Conservation (phyloP, 1,140 invertebrate species). For the Bathynomus jamesi region DNA sequence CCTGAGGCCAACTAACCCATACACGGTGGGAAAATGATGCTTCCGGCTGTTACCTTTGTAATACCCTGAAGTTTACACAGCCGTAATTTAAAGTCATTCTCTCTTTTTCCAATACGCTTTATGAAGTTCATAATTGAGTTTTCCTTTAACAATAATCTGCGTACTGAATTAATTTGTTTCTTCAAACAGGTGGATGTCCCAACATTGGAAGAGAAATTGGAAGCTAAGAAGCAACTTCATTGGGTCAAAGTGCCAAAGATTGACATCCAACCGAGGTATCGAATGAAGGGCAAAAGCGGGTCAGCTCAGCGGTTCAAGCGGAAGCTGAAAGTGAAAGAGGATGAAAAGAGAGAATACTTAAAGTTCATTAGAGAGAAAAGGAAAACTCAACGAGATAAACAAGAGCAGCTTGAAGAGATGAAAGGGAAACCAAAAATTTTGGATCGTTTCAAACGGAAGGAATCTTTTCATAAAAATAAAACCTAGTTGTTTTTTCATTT, state of each 20-base stretch:
- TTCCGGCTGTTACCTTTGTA: not conserved
- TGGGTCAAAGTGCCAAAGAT: constrained; percentile 67
- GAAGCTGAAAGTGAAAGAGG: constrained; percentile 68
- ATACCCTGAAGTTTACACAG: not conserved
- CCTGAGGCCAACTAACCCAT: no score
- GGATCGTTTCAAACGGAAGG: no score
- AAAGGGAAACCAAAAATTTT: no score
- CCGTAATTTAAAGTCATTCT: not conserved
- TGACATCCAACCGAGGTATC: constrained; percentile 64
- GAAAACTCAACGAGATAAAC: not conserved
- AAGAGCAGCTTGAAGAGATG: no score
- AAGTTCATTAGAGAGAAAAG: not conserved
- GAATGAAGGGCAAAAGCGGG: constrained; percentile 67
- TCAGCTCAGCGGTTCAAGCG: constrained; percentile 62
- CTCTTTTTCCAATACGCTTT: not conserved
- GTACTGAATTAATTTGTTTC: no score
- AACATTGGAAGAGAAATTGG: constrained; percentile 67
- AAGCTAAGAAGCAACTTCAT: constrained; percentile 63
- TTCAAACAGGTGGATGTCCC: constrained; percentile 57
- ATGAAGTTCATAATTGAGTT: no score
- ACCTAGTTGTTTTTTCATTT: no score
- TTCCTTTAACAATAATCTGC: no score
- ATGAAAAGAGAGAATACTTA: constrained; percentile 51
- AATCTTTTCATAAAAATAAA: no score
- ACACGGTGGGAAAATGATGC: no score